Conservation (phyloP, 2,888 invertebrate genomes). For the Harmothoe impar region DNA sequence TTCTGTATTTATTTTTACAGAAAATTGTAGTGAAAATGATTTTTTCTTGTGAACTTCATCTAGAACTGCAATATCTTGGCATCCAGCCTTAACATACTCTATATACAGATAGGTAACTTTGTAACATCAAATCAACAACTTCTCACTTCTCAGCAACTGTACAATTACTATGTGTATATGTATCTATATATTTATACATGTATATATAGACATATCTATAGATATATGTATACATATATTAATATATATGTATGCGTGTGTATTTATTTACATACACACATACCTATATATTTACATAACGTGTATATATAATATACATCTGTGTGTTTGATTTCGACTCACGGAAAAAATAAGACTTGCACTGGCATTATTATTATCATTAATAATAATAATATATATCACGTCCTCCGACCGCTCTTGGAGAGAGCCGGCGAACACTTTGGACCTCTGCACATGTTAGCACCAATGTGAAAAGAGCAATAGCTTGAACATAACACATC, state of each 20-base stretch:
- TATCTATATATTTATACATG: too few species aligned
- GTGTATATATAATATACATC: too few species aligned
- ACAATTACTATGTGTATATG: neutral
- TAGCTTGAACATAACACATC: slow-evolving; percentile 32
- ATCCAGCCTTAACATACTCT: slow-evolving; percentile 2
- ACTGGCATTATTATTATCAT: neutral
- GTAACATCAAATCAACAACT: slow-evolving; percentile 44
- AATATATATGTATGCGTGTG: too few species aligned
- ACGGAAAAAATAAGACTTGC: slow-evolving; percentile 51
- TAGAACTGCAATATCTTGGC: neutral
- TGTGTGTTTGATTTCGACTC: slow-evolving; percentile 49
- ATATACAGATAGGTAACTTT: slow-evolving; percentile 15
- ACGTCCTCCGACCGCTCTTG: slow-evolving; percentile 35
- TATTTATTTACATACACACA: too few species aligned
- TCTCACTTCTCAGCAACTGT: neutral
- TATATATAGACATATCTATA: too few species aligned
- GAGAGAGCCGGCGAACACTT: slow-evolving; percentile 12
- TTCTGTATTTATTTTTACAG: too few species aligned
- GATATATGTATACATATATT: too few species aligned
- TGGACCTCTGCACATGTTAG: slow-evolving; percentile 56
- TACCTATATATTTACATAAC: too few species aligned
- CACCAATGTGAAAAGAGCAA: slow-evolving; percentile 57
- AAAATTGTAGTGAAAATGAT: too few species aligned
- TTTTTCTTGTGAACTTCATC: too few species aligned
- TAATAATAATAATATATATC: slow-evolving; percentile 37